Evolutionary conservation across 2,888 invertebrate genomes (phyloP).

Genomic region (Chesias legatella): DNA sequence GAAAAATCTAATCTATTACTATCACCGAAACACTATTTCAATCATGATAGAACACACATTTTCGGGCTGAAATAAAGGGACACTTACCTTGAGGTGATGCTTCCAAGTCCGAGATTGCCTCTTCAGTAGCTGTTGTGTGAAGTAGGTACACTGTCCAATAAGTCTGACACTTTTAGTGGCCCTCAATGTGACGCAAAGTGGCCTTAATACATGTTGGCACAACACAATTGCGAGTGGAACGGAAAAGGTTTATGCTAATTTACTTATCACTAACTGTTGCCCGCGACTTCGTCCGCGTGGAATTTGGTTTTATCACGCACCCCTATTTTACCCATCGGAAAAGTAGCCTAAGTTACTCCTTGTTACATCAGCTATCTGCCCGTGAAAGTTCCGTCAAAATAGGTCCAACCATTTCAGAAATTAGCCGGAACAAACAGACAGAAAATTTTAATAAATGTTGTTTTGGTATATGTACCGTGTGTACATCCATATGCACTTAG

Average conservation of each 20-base stretch:
- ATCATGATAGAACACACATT: constrained; percentile 19
- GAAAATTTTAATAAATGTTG: too few relatives aligned
- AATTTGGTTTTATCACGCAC: too few relatives aligned
- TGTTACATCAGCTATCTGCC: too few relatives aligned
- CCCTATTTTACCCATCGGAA: too few relatives aligned
- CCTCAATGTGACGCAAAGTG: constrained; percentile 28
- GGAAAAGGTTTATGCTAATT: constrained; percentile 14
- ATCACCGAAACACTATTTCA: constrained; percentile 30
- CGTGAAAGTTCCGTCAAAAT: too few relatives aligned
- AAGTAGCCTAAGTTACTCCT: too few relatives aligned
- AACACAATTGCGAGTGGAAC: constrained; percentile 8
- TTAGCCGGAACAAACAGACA: too few relatives aligned
- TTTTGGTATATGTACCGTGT: too few relatives aligned
- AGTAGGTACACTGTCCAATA: constrained; percentile 40
- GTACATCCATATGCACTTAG: too few relatives aligned
- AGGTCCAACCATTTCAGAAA: too few relatives aligned
- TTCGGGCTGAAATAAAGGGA: constrained; percentile 25
- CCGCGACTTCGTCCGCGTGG: too few relatives aligned
- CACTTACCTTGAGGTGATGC: constrained; percentile 45
- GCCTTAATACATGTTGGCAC: constrained; percentile 26
- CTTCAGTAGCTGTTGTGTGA: constrained; percentile 46
- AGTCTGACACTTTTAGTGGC: constrained; percentile 39
- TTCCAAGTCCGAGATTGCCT: constrained; percentile 46
- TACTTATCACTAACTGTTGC: too few relatives aligned
- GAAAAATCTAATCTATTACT: constrained; percentile 56